Evolutionary conservation across 2,888 invertebrate genomes (phyloP).

Genomic region (Heliconius ismenius): DNA sequence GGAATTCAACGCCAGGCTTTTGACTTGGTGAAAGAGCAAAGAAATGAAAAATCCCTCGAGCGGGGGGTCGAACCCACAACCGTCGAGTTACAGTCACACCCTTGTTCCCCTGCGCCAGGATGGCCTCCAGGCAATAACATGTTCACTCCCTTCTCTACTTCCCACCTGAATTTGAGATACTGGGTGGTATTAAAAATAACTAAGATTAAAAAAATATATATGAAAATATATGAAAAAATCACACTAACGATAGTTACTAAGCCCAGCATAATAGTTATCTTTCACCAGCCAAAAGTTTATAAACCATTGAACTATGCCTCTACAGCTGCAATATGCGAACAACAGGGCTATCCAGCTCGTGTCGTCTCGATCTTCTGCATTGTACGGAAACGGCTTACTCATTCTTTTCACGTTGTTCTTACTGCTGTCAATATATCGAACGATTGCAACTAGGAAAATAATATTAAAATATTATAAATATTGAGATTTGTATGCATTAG

Average conservation of each 20-base stretch:
- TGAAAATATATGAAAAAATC: not conserved
- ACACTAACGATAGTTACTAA: constrained; percentile 58
- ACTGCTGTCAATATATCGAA: constrained; percentile 32
- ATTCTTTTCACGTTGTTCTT: constrained; percentile 36
- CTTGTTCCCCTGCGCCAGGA: too few relatives aligned
- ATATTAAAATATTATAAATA: too few relatives aligned
- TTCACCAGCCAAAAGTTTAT: constrained; percentile 72
- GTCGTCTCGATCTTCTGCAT: constrained; percentile 47
- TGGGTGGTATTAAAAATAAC: not conserved
- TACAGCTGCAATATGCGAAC: constrained; percentile 61
- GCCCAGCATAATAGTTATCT: constrained; percentile 65
- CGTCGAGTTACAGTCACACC: too few relatives aligned
- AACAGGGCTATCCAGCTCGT: constrained; percentile 70
- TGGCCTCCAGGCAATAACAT: too few relatives aligned
- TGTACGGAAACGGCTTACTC: constrained; percentile 6
- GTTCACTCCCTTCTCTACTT: not conserved
- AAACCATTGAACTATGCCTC: constrained; percentile 69
- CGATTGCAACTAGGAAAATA: constrained; percentile 10
- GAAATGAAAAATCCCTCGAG: too few relatives aligned
- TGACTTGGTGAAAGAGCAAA: too few relatives aligned
- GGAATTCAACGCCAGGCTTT: too few relatives aligned
- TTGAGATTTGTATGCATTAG: too few relatives aligned
- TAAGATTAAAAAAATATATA: not conserved
- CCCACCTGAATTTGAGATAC: not conserved
- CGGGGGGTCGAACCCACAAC: too few relatives aligned